Conservation (phyloP, 2,797 vertebrate genomes). For the Otolemur crassicaudatus region DNA sequence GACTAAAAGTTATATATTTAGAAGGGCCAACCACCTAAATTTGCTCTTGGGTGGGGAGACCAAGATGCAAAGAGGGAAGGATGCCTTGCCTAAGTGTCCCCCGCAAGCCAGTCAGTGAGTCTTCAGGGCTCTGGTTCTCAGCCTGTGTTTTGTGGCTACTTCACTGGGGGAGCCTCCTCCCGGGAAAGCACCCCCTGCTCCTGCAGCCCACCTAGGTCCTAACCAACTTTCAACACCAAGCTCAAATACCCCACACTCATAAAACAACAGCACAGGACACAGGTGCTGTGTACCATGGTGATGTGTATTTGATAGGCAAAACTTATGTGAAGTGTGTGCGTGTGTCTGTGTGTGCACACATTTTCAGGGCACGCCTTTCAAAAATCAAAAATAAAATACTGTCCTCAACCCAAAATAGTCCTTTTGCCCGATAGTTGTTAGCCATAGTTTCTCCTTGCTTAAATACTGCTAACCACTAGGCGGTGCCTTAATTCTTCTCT, state of each 20-base stretch:
- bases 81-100: neutral
- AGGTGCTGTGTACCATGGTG: neutral
- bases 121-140: neutral
- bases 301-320: neutral
- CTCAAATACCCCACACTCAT: neutral
- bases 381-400: neutral
- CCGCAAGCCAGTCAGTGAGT: neutral
- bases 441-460: neutral
- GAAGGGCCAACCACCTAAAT: neutral
- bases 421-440: no score
- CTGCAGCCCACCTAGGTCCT: neutral
- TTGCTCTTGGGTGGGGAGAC: neutral
- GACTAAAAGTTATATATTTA: neutral
- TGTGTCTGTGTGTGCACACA: neutral
- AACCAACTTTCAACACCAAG: neutral
- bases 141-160: neutral
- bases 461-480: constrained; percentile 77
- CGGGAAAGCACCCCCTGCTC: neutral
- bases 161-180: neutral
- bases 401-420: neutral
- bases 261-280: neutral
- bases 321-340: neutral
- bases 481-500: constrained; percentile 72
- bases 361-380: neutral
- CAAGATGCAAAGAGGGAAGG: neutral